A percentile compares a stretch with the other conserved stretches of the same genome.
phyloP scores from a whole-genome alignment of 2,797 vertebrate genomes.

The Malurus leucopterus region DNA sequence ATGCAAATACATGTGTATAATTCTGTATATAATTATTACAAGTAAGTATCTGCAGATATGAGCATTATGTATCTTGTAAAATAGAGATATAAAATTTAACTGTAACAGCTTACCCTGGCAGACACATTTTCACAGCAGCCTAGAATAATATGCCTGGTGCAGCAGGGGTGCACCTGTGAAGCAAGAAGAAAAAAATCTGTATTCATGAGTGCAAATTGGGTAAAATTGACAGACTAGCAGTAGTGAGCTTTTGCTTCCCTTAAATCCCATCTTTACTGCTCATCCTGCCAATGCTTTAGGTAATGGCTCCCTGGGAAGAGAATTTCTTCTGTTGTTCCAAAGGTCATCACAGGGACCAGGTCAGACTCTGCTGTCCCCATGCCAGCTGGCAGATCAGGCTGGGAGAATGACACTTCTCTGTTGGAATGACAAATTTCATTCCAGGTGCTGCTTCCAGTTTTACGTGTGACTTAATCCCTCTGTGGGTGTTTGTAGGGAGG shows the following conservation, averaged over 20 bases:
- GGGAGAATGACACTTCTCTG: rapidly evolving
- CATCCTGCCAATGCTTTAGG: not conserved
- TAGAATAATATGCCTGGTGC: conserved; percentile 22
- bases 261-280: not conserved
- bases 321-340: not conserved
- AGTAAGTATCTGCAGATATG: not conserved
- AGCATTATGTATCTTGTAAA: not conserved
- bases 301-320: not conserved
- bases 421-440: not conserved
- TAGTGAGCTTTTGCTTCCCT: not conserved
- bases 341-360: not conserved
- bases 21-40: not conserved
- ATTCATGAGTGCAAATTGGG: conserved; percentile 57
- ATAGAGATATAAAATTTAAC: not conserved
- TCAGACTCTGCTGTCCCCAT: not conserved
- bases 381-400: not conserved
- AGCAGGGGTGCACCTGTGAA: conserved; percentile 39
- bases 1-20: not conserved
- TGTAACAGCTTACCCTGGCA: not conserved
- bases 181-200: conserved; percentile 10
- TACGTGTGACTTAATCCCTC: not conserved
- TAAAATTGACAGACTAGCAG: conserved; percentile 44
- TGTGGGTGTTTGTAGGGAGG: not conserved
- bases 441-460: not conserved
- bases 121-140: conserved; percentile 23